Percentiles rank a stretch among this genome's conserved stretches.
Conservation (phyloP, 1,140 invertebrate species). For the Eueides isabella region DNA sequence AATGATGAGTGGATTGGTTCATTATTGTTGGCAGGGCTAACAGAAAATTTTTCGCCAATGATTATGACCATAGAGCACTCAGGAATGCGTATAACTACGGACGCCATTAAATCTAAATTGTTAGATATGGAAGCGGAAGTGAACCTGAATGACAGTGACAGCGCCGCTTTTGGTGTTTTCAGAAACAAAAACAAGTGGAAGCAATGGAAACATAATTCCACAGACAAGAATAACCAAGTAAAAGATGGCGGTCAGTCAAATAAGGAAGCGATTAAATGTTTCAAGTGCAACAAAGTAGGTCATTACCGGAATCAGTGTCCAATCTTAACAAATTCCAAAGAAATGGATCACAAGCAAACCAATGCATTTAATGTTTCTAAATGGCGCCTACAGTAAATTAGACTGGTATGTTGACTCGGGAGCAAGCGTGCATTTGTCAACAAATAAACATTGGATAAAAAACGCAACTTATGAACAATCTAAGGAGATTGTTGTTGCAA, state of each 20-base stretch:
- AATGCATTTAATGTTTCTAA: conserved; percentile 40
- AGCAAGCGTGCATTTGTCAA: conserved; percentile 34
- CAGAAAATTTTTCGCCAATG: too few species aligned
- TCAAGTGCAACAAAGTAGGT: conserved; percentile 37
- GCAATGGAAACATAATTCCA: conserved; percentile 4
- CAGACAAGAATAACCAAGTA: conserved; percentile 20
- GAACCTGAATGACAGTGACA: too few species aligned
- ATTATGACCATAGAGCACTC: too few species aligned
- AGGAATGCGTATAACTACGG: too few species aligned
- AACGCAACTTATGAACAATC: conserved; percentile 24
- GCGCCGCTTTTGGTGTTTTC: too few species aligned
- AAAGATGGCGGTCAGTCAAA: conserved; percentile 27
- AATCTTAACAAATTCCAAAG: conserved; percentile 15
- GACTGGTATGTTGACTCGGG: conserved; percentile 40
- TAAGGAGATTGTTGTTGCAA: conserved; percentile 51
- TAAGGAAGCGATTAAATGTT: conserved; percentile 37
- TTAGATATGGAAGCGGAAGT: conserved; percentile 30
- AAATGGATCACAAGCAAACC: conserved; percentile 16
- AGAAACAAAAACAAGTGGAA: too few species aligned
- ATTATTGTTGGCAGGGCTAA: conserved; percentile 35
- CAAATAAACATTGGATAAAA: conserved; percentile 16
- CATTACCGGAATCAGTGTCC: conserved; percentile 45
- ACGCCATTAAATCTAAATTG: too few species aligned
- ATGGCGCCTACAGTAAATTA: conserved; percentile 11
- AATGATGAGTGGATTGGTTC: conserved; percentile 39